Base-by-base conservation (phyloP, 2,113 vertebrate genomes). In the Cyrtonyx montezumae region DNA sequence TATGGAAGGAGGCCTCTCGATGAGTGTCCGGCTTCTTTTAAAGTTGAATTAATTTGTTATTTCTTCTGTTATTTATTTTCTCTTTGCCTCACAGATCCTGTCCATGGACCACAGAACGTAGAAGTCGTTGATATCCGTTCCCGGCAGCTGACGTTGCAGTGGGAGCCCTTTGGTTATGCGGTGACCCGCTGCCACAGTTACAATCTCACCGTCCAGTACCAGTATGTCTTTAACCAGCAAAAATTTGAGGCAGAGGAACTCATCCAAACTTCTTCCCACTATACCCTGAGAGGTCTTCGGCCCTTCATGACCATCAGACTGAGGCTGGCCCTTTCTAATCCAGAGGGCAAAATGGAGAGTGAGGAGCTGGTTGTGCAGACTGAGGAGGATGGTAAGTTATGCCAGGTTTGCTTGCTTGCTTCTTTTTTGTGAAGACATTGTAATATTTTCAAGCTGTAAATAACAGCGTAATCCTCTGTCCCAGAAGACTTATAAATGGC, bases 171-270 rank as follows among this genome's bases (percentile, higher is more conserved):
- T 10, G 99, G 99, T 34, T 99, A 99, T 0, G 98, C 98, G 0
- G 99, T 99, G 80, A 99, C 99, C 1, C 99, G 99, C 77, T 99
- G 99, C 94, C 99, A 99, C 97, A 99, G 99, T 98, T 99, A 99
- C 97, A 99, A 99, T 85, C 98, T 99, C 93, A 99, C 99, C 0
- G 99, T 99, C 42, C 99, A 99, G 96, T 99, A 99, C 97, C 99
- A 99, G 96, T 99, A 99, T 5, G 97, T 98, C 55, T 99, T 99
- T 94, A 99, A 99, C 97, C 99, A 99, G 96, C 99, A 99, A 85
- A 98, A 99, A 90, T 99, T 99, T 7, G 98, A 98, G 7, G 98
- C 99, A 0, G 99, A 99, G 80, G 99, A 99, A 92, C 82, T 99
- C 93, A 98, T 99, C 91, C 98, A 98, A 61, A 99, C 99, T 2